A percentile compares a stretch with the other conserved stretches of the same genome.
Conservation (phyloP, 1,140 invertebrate genomes). For the Phortica variegata region DNA sequence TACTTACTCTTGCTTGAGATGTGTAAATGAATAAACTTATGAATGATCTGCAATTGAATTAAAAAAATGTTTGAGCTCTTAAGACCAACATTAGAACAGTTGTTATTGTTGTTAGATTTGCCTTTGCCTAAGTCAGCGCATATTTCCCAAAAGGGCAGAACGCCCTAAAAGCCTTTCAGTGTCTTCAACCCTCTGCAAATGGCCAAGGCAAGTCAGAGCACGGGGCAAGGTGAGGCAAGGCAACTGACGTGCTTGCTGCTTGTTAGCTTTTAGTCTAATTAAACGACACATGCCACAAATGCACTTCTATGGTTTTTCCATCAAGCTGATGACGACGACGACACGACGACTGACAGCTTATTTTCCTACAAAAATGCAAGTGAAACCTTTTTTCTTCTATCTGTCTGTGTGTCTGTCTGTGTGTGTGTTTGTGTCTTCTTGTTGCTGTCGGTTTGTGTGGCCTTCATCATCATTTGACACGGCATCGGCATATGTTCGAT, state of each 20-base stretch:
- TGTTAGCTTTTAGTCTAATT: conserved; percentile 52
- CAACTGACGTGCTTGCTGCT: too few species aligned
- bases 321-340: neutral
- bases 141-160: conserved; percentile 18
- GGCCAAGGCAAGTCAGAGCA: too few species aligned
- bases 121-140: too few species aligned
- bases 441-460: neutral
- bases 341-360: too few species aligned
- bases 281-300: conserved; percentile 56
- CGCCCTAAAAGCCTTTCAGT: conserved; percentile 9
- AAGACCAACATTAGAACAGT: conserved; percentile 22
- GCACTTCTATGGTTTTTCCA: conserved; percentile 43
- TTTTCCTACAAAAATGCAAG: too few species aligned
- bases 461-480: conserved; percentile 4
- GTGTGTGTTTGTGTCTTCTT: too few species aligned
- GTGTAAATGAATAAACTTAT: conserved; percentile 21
- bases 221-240: too few species aligned
- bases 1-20: too few species aligned
- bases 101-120: conserved; percentile 15
- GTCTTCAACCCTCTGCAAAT: too few species aligned
- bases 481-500: conserved; percentile 7
- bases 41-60: neutral
- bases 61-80: too few species aligned
- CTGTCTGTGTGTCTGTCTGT: too few species aligned
- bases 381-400: too few species aligned